phyloP scores from a whole-genome alignment of 1,140 invertebrate genomes.

The Saccostrea cuccullata region DNA sequence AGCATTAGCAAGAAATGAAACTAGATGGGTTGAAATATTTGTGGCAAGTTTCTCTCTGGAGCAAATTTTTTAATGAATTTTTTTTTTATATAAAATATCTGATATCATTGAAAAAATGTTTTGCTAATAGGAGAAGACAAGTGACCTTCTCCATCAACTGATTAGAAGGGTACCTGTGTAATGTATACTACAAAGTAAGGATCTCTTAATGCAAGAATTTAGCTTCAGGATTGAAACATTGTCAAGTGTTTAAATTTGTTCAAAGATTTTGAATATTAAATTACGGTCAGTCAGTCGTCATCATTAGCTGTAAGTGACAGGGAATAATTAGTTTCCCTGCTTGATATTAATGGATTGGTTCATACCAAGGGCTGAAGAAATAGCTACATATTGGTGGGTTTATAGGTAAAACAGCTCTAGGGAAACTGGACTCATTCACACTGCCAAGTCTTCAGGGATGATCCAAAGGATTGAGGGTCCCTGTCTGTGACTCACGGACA shows the following conservation, averaged over 20 bases:
- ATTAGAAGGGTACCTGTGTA: background rate
- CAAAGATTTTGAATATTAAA: constrained; percentile 32
- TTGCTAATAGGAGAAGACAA: background rate
- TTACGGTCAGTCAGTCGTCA: constrained; percentile 16
- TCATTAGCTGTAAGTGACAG: constrained; percentile 28
- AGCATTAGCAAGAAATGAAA: constrained; percentile 14
- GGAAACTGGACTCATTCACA: constrained; percentile 3
- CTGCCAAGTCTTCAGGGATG: background rate
- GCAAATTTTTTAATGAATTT: background rate
- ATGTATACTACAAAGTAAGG: background rate
- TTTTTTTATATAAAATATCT: background rate
- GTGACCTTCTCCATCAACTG: background rate
- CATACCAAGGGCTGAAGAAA: constrained; percentile 9
- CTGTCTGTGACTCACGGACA: constrained; percentile 12
- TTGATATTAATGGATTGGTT: constrained; percentile 19
- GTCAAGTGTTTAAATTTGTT: constrained; percentile 18
- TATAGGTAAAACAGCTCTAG: background rate
- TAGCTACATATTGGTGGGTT: background rate
- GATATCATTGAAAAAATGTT: background rate
- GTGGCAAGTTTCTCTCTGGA: background rate
- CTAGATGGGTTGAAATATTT: background rate
- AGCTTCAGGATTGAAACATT: constrained; percentile 7
- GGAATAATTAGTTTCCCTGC: constrained; percentile 28
- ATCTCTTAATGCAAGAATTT: background rate
- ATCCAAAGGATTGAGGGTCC: background rate